phyloP scores from a whole-genome alignment of 1,140 invertebrate genomes.

The Orius laevigatus region DNA sequence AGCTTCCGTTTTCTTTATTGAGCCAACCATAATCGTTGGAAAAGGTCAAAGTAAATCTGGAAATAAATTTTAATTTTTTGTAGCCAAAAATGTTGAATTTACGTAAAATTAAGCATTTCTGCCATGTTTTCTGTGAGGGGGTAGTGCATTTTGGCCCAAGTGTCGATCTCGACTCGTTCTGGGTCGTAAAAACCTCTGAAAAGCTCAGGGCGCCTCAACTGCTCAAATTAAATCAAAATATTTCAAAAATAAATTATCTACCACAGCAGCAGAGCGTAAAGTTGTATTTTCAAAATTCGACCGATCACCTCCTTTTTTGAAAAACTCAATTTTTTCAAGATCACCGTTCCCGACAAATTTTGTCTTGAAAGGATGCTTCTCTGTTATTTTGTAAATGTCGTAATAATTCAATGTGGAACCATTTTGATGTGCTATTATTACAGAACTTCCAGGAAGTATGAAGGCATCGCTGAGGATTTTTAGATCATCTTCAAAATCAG shows the following conservation, averaged over 20 bases:
- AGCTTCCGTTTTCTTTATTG: conserved; percentile 29
- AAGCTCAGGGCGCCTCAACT: background rate
- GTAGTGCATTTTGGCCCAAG: conserved; percentile 17
- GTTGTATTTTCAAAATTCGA: conserved; percentile 1
- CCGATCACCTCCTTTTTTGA: background rate
- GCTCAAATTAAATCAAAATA: background rate
- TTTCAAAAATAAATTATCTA: background rate
- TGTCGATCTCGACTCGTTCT: conserved; percentile 8
- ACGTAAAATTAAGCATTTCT: conserved; percentile 16
- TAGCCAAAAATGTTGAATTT: background rate
- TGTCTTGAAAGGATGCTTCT: background rate
- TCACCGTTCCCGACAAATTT: too few species aligned
- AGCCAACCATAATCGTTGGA: conserved; percentile 30
- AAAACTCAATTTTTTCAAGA: too few species aligned
- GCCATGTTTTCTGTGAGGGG: conserved; percentile 10
- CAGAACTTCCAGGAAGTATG: conserved; percentile 6
- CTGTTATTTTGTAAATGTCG: conserved; percentile 3
- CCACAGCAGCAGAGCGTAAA: conserved; percentile 1
- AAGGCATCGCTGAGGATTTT: background rate
- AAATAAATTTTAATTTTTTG: background rate
- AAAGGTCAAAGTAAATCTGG: conserved; percentile 1
- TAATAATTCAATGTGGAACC: background rate
- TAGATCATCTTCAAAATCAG: background rate
- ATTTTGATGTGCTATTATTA: conserved; percentile 1
- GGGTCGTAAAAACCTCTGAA: conserved; percentile 1